Conservation (phyloP, 1,140 invertebrate genomes). For the Vanessa tameamea region DNA sequence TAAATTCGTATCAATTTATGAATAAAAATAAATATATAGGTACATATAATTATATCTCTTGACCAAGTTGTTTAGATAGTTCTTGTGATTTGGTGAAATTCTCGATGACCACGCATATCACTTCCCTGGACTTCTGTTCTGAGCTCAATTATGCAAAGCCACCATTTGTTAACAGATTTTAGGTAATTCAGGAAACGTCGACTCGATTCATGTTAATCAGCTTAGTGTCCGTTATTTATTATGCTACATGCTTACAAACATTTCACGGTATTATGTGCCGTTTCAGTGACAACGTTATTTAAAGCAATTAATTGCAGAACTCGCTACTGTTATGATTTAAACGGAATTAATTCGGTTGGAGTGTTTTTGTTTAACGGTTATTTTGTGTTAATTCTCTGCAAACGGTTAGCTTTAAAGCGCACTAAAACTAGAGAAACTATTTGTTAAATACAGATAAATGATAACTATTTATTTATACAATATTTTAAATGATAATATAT, state of each 20-base stretch:
- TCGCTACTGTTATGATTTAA: slow-evolving; percentile 65
- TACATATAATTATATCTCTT: too few species aligned
- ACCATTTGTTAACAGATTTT: slow-evolving; percentile 79
- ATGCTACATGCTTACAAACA: slow-evolving; percentile 63
- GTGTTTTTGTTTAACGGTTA: slow-evolving; percentile 67
- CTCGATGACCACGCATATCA: neutral
- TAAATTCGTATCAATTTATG: too few species aligned
- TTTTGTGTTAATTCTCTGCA: slow-evolving; percentile 67
- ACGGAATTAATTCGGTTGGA: slow-evolving; percentile 57
- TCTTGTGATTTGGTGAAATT: too few species aligned
- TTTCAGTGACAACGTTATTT: slow-evolving; percentile 68
- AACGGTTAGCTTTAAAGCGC: slow-evolving; percentile 38
- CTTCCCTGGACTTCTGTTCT: slow-evolving; percentile 17
- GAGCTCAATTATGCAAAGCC: slow-evolving; percentile 73
- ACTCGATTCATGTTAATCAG: slow-evolving; percentile 76
- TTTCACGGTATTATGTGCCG: slow-evolving; percentile 58
- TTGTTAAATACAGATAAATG: slow-evolving; percentile 3
- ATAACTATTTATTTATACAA: neutral
- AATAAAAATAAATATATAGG: too few species aligned
- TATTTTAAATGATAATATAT: too few species aligned
- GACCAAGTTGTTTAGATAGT: too few species aligned
- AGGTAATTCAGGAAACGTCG: slow-evolving; percentile 70
- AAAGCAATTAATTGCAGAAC: slow-evolving; percentile 70
- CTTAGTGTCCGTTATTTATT: slow-evolving; percentile 75
- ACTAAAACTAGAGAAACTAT: neutral